Conservation (phyloP, 2,797 vertebrate genomes). For the Amblyopsis hoosieri region DNA sequence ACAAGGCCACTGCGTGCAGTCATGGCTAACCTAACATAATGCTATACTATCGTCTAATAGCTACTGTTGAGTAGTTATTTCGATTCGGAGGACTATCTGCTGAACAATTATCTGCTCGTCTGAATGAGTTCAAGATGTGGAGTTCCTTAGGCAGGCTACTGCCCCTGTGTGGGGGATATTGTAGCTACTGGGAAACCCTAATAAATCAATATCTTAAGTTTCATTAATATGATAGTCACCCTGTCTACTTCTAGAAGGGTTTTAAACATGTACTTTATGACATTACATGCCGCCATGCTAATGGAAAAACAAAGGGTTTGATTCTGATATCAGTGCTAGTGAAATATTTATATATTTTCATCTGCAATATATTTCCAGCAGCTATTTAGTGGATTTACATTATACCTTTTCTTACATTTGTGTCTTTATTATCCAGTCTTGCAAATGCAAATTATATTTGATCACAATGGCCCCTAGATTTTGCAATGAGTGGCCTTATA, state of each 20-base stretch:
- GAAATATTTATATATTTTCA: no score
- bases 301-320: not conserved
- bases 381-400: no score
- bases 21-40: slow-evolving; percentile 20
- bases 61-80: slow-evolving; percentile 25
- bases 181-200: no score
- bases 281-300: not conserved
- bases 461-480: no score
- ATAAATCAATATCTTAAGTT: no score
- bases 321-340: no score
- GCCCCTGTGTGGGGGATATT: slow-evolving; percentile 36
- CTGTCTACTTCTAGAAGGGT: not conserved
- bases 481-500: no score
- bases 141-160: slow-evolving; percentile 16
- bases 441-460: no score
- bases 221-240: no score
- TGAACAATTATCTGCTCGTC: slow-evolving; percentile 15
- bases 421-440: no score
- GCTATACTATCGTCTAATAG: slow-evolving; percentile 33
- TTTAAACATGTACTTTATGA: not conserved
- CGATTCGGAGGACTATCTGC: slow-evolving; percentile 9
- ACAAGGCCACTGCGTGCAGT: slow-evolving; percentile 42
- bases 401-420: no score
- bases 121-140: slow-evolving; percentile 61
- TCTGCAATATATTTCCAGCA: no score